Conservation (phyloP, 2,888 invertebrate genomes). For the Melanostoma mellinum region DNA sequence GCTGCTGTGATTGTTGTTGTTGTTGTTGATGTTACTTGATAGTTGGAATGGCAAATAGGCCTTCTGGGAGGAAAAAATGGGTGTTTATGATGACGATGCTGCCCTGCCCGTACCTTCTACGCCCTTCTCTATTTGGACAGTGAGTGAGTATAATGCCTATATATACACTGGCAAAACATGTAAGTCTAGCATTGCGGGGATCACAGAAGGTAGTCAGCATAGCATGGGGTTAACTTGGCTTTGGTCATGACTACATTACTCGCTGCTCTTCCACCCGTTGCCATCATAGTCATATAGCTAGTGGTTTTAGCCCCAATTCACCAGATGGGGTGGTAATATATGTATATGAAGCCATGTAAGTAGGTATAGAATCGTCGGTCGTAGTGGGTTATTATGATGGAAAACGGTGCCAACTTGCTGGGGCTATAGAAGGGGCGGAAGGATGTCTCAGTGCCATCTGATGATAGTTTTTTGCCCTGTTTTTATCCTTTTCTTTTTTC, state of each 20-base stretch:
- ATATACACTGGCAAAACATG: constrained; percentile 21
- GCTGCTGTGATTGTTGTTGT: constrained; percentile 39
- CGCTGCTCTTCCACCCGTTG: background rate
- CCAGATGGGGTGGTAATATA: constrained; percentile 18
- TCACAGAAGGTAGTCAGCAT: constrained; percentile 39
- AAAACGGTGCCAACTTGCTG: constrained; percentile 59
- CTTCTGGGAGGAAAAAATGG: constrained; percentile 45
- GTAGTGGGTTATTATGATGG: constrained; percentile 12
- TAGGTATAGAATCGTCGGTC: background rate
- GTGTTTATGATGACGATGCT: constrained; percentile 48
- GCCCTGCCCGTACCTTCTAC: background rate
- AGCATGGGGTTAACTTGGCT: constrained; percentile 69
- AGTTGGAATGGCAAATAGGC: constrained; percentile 48
- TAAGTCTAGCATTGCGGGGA: constrained; percentile 51
- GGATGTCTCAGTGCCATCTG: constrained; percentile 62
- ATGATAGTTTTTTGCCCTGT: constrained; percentile 27
- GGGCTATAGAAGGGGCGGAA: constrained; percentile 7
- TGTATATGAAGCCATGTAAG: background rate
- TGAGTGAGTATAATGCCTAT: constrained; percentile 9
- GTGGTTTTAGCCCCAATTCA: constrained; percentile 31
- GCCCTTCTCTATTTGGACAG: constrained; percentile 4
- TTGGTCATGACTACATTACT: constrained; percentile 66
- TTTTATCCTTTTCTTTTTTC: constrained; percentile 13
- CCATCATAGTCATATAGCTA: constrained; percentile 6
- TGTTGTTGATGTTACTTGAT: constrained; percentile 9